Base-by-base conservation (phyloP, 2,797 vertebrate genomes). In the Lepus oiostolus region DNA sequence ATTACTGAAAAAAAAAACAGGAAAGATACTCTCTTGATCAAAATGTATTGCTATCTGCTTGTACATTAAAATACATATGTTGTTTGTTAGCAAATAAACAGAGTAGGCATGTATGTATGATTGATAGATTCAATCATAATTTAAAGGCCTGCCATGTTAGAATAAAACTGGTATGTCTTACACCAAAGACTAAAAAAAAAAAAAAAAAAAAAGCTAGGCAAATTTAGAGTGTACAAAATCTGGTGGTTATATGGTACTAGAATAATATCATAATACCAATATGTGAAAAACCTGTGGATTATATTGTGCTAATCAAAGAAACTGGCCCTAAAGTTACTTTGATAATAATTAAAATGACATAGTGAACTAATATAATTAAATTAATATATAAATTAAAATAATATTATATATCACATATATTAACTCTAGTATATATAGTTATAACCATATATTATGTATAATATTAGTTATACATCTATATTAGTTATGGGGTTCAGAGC, bases 1-100 rank as follows among this genome's bases (percentile, higher is more conserved):
- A 22, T 21, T 94, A 54, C 35, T 62, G 60, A 91, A 77, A 87
- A 77, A 86, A 88, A 32, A 80, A 67, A 8, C 3, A 85, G 77
- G 32, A 62, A 74, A 65, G 13, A 42, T 77, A 5, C 8, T 65
- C 3, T 52, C 5, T 83, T 92, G 16, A 79, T 85, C 26, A 79
- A 83, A 93, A 38, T 76, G 4, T 71, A 3, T 72, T 14, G 16
- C 8, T 91, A 0, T 72, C 67, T 77, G 67, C 52, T 85, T 88
- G 30, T 67, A 54, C 14, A 28, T 70, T 52, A 52, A 22, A 42
- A 42, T 77, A 13, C 63, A 42, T 4, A 90, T 9, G 3, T 22
- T 58, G 0, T 30, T 7, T 85, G n/a, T 88, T 38, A 72, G 38
- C 22, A 85, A 85, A 74, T 72, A 63, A 87, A 13, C 26, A n/a